These are phyloP conservation scores for Anthonomus grandis DNA, from an alignment of 1,140 invertebrate species.

Conservation along the genomic window DNA sequence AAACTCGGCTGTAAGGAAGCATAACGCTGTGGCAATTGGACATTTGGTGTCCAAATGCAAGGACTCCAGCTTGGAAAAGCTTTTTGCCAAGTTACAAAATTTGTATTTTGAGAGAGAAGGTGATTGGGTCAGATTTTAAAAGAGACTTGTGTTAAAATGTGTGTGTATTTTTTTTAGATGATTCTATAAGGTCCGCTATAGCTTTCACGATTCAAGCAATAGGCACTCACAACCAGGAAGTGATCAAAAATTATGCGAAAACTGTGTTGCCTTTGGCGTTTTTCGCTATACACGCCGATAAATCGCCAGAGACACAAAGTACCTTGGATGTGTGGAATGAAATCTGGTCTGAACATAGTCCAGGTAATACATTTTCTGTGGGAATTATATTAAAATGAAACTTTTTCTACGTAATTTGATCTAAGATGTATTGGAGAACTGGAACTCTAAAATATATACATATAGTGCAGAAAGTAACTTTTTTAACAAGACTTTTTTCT, in stretches of 20 bases:
- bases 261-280: constrained; percentile 79
- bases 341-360: constrained; percentile 84
- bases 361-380: constrained; percentile 54
- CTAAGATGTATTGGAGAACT: no score
- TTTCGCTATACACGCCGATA: constrained; percentile 83
- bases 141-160: background rate
- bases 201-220: constrained; percentile 78
- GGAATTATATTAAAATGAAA: constrained; percentile 1
- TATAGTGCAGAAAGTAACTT: background rate
- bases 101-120: constrained; percentile 70
- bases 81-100: constrained; percentile 74
- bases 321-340: constrained; percentile 79
- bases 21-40: constrained; percentile 78
- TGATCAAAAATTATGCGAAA: constrained; percentile 75
- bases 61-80: constrained; percentile 79
- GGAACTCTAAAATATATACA: background rate
- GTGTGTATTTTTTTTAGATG: constrained; percentile 53
- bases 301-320: constrained; percentile 59
- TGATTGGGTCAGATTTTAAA: constrained; percentile 24
- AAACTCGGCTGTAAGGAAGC: constrained; percentile 77
- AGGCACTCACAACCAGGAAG: constrained; percentile 77
- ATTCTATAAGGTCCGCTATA: constrained; percentile 68
- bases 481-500: background rate
- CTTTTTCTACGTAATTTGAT: no score
- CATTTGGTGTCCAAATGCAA: constrained; percentile 85